Evolutionary conservation across 2,113 vertebrate genomes (phyloP).

Genomic region (Albula goreensis): DNA sequence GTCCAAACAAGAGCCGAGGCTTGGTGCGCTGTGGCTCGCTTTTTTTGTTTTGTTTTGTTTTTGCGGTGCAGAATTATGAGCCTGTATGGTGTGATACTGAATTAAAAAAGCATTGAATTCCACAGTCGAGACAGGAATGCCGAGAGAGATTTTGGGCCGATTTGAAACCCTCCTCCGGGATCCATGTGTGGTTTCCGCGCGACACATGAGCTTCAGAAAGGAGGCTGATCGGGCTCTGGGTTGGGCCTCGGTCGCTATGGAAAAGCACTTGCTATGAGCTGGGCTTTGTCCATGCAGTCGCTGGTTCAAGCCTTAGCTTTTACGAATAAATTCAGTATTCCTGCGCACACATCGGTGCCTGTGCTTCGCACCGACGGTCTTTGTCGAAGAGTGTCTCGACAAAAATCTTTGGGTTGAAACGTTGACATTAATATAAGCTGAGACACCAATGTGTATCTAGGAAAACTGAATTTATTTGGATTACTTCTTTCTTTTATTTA

Average conservation of each 20-base stretch:
- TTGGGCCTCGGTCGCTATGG: not conserved
- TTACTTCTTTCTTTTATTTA: too few species aligned
- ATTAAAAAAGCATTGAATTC: conserved; percentile 19
- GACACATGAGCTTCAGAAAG: conserved; percentile 21
- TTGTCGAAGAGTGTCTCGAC: too few species aligned
- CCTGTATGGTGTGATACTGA: not conserved
- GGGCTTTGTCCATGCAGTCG: not conserved
- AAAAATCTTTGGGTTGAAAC: too few species aligned
- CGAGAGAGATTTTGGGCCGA: not conserved
- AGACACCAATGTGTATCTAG: too few species aligned
- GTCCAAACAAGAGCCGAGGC: too few species aligned
- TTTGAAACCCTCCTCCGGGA: conserved; percentile 4
- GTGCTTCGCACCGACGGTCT: too few species aligned
- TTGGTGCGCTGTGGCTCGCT: not conserved
- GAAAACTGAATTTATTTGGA: too few species aligned
- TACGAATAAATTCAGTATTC: too few species aligned
- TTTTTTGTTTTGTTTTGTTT: not conserved
- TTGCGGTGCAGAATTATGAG: not conserved
- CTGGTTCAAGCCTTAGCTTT: not conserved
- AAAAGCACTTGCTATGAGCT: not conserved
- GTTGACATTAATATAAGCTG: too few species aligned
- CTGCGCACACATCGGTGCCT: too few species aligned
- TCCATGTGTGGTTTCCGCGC: not conserved
- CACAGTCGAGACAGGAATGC: not conserved
- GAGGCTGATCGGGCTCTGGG: not conserved